Base-by-base conservation (phyloP, 1,140 invertebrate genomes). In the Contarinia nasturtii region DNA sequence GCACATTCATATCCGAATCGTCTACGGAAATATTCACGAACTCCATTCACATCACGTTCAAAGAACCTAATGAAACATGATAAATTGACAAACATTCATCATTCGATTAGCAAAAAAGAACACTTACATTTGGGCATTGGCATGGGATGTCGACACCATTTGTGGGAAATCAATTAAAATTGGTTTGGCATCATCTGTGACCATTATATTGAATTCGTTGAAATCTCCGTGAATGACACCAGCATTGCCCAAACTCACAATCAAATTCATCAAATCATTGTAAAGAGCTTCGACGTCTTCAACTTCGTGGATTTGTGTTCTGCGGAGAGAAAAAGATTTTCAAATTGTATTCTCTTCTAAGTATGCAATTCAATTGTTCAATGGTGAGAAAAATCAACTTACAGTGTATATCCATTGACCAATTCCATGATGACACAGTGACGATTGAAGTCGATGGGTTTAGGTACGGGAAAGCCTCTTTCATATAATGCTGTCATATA, bases 151-250 rank as follows among this genome's bases (percentile, higher is more conserved):
- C 7, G 92, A 96, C 38, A 99, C 76, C 94, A 99, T 98, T 71
- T 99, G 95, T 2, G 96, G 95, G 65, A 99, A 98, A 73, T 99
- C 96, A 58, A 98, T 98, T 47, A 99, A 69, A 40, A 93, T 71
- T 0, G 94, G 79, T 48, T 80, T 77, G 27, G 80, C 81, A 0
- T 83, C 76, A 55, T 87, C 76, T 21, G 77, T 76, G 1, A 97
- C 67, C 76, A 97, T 90, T 42, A 97, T 78, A 63, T 97, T 99
- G 62, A 99, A 99, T 69, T 99, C 96, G 65, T 99, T 99, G 56
- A 97, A 98, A 71, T 99, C 95, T 2, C 93, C 87, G 66, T 99
- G 95, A 57, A 99, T 98, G 1, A 99, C 85, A 1, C 96, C 95
- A 62, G 83, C 79, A 66, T 91, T 86, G 19, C 82, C 95, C 33